Conservation (phyloP, 2,113 vertebrate genomes). For the Varanus komodoensis region DNA sequence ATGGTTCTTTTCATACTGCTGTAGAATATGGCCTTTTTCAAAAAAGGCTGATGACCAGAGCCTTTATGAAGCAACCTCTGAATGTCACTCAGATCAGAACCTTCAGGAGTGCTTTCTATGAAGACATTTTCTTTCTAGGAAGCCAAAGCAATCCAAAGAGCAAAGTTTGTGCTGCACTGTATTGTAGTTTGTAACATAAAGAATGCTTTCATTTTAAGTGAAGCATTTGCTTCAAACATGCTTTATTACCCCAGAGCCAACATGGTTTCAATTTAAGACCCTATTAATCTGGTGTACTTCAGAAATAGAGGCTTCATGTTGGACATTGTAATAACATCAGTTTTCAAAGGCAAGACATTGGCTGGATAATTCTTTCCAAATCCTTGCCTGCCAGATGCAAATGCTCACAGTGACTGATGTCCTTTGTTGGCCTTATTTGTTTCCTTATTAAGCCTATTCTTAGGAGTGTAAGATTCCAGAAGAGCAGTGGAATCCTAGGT, state of each 20-base stretch:
- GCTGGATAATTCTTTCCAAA: conserved; percentile 66
- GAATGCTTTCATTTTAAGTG: conserved; percentile 67
- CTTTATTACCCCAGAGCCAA: conserved; percentile 73
- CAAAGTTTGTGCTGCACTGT: conserved; percentile 51
- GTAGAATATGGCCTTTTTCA: background rate
- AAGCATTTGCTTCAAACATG: conserved; percentile 42
- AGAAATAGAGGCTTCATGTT: conserved; percentile 76
- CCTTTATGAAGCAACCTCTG: background rate
- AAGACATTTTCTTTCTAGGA: conserved; percentile 72
- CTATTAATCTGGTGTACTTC: conserved; percentile 76
- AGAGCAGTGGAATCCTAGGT: conserved; percentile 23
- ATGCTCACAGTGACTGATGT: conserved; percentile 68
- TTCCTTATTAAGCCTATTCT: conserved; percentile 71
- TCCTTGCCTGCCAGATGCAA: conserved; percentile 72
- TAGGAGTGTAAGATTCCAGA: conserved; percentile 54
- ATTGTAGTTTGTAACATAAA: conserved; percentile 47
- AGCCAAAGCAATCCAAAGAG: conserved; percentile 70
- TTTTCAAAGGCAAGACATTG: conserved; percentile 75
- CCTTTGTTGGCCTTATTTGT: conserved; percentile 65
- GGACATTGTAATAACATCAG: conserved; percentile 77
- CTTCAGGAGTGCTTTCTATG: conserved; percentile 51
- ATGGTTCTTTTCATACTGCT: background rate
- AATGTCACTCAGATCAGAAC: background rate
- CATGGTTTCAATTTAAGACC: conserved; percentile 80
- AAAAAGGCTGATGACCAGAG: background rate